phyloP scores from a whole-genome alignment of 2,888 invertebrate genomes.

The Caradrina clavipalpis region DNA sequence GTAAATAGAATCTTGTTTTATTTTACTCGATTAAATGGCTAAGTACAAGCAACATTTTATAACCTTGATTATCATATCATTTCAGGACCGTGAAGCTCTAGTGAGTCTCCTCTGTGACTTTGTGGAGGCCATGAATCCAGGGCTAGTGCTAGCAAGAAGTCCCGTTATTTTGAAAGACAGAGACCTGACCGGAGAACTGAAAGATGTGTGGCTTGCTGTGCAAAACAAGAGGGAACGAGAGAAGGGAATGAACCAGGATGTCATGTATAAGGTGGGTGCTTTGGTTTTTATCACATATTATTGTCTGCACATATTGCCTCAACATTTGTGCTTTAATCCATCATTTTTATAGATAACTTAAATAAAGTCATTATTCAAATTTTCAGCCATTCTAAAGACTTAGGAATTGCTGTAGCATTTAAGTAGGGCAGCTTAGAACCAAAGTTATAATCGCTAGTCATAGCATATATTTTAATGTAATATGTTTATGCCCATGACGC shows the following conservation, averaged over 20 bases:
- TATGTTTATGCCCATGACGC: too few species aligned
- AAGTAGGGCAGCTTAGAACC: too few species aligned
- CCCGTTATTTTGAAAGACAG: constrained; percentile 92
- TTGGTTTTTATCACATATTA: background rate
- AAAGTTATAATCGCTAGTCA: background rate
- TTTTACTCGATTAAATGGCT: too few species aligned
- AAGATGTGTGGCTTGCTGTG: constrained; percentile 94
- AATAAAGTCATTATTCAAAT: too few species aligned
- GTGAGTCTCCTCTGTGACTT: constrained; percentile 93
- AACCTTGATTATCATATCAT: constrained; percentile 10
- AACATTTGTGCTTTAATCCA: background rate
- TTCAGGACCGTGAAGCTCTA: constrained; percentile 92
- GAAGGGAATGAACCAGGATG: constrained; percentile 84
- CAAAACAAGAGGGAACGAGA: constrained; percentile 91
- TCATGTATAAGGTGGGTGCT: constrained; percentile 86
- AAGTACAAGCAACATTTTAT: background rate
- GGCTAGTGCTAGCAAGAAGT: constrained; percentile 90
- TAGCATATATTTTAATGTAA: background rate
- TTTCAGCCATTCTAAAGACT: too few species aligned
- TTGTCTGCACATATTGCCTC: background rate
- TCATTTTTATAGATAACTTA: background rate
- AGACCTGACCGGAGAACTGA: constrained; percentile 93
- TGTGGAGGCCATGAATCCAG: constrained; percentile 94
- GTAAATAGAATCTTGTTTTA: too few species aligned
- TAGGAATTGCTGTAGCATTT: too few species aligned